Evolutionary conservation across 1,140 invertebrate genomes (phyloP).

Genomic region (Cyrtorhinus lividipennis): DNA sequence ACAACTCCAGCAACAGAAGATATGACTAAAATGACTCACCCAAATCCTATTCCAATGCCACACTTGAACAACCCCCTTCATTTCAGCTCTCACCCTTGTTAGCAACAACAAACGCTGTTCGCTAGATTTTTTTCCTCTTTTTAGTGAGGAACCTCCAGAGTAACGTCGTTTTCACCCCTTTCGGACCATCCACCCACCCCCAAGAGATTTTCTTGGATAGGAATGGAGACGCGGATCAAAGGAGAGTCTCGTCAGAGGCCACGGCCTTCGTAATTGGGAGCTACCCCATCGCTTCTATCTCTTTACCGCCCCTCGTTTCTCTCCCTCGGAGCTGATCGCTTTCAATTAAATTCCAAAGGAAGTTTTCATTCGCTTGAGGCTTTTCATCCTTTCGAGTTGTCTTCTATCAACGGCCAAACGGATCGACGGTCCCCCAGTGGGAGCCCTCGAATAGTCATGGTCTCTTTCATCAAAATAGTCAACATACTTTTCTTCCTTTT

Average conservation of each 20-base stretch:
- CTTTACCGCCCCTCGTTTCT: neutral
- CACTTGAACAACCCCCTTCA: too few species aligned
- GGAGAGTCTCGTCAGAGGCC: neutral
- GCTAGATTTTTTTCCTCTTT: too few species aligned
- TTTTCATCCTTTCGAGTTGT: constrained; percentile 4
- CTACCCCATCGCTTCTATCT: neutral
- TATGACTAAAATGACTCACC: too few species aligned
- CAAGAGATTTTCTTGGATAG: neutral
- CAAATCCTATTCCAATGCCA: too few species aligned
- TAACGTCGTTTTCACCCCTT: neutral
- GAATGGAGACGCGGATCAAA: neutral
- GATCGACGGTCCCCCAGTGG: neutral
- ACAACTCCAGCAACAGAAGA: too few species aligned
- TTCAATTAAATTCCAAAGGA: constrained; percentile 5
- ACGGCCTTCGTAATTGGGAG: neutral
- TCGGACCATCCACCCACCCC: neutral
- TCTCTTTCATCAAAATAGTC: neutral
- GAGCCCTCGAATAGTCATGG: too few species aligned
- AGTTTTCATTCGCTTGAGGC: constrained; percentile 1
- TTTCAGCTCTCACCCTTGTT: too few species aligned
- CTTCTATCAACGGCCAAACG: neutral
- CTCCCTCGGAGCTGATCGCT: neutral
- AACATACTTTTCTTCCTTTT: neutral
- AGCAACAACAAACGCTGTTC: too few species aligned
- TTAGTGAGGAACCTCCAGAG: too few species aligned